Percentiles rank a stretch among this genome's conserved stretches.
phyloP scores from a whole-genome alignment of 2,113 vertebrate species.

The Pelmatolapia mariae region DNA sequence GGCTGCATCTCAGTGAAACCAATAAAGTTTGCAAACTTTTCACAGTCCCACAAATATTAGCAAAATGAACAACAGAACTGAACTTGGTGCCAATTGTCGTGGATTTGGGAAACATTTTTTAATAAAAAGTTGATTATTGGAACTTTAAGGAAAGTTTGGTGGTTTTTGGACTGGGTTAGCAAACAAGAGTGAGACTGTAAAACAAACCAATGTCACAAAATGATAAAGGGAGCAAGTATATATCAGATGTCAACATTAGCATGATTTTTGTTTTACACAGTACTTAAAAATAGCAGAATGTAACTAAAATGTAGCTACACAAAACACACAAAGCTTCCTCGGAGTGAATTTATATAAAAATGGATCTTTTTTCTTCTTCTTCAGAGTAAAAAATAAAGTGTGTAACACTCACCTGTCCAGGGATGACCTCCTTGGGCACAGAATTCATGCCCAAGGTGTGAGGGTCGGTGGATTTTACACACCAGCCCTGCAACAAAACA shows the following conservation, averaged over 20 bases:
- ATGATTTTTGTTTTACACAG: neutral
- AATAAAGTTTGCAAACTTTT: neutral
- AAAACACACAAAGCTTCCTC: neutral
- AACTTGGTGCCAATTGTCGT: neutral
- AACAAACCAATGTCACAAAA: neutral
- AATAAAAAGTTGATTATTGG: neutral
- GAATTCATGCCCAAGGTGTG: slow-evolving; percentile 68
- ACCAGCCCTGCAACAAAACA: slow-evolving; percentile 79
- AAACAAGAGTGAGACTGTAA: neutral
- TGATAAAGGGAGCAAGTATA: neutral
- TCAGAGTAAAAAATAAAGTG: neutral
- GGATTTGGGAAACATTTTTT: neutral
- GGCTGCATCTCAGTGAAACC: neutral
- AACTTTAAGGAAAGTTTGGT: neutral
- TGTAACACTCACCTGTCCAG: slow-evolving; percentile 73
- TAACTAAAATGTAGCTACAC: neutral
- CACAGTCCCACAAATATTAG: neutral
- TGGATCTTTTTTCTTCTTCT: neutral
- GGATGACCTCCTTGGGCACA: slow-evolving; percentile 78
- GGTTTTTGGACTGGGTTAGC: neutral
- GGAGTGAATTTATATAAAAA: neutral
- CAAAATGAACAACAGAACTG: neutral
- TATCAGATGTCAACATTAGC: neutral
- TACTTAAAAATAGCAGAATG: neutral
- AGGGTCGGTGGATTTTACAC: slow-evolving; percentile 77